Evolutionary conservation across 2,888 invertebrate species (phyloP).

Genomic region (Hololepta plana): DNA sequence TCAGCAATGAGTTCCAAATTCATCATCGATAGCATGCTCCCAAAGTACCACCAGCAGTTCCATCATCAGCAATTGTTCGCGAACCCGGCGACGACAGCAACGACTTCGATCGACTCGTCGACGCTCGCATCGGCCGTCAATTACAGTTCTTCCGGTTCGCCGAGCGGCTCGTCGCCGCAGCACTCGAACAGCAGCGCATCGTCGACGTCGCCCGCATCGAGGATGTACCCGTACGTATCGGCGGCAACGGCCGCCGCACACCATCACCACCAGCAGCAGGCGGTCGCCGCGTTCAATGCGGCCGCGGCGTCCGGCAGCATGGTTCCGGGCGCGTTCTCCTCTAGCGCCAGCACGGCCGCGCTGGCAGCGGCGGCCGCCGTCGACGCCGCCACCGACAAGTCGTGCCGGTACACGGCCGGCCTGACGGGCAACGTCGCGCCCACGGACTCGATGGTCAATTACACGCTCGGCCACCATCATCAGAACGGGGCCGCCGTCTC

Average conservation of each 20-base stretch:
- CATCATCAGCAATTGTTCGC: conserved; percentile 49
- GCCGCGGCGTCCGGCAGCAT: conserved; percentile 48
- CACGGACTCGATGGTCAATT: conserved; percentile 63
- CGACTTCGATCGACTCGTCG: conserved; percentile 48
- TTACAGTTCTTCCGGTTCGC: conserved; percentile 37
- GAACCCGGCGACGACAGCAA: conserved; percentile 31
- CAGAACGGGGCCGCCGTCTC: conserved; percentile 45
- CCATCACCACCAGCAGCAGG: conserved; percentile 56
- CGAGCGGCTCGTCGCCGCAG: conserved; percentile 53
- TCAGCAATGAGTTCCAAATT: conserved; percentile 89
- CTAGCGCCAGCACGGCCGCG: conserved; percentile 33
- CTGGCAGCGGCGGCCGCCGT: conserved; percentile 47
- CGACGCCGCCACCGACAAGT: conserved; percentile 54
- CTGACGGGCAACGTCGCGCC: conserved; percentile 40
- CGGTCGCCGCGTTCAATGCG: conserved; percentile 38
- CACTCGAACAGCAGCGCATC: conserved; percentile 37
- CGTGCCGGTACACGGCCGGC: conserved; percentile 60
- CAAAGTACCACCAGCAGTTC: conserved; percentile 75
- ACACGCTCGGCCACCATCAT: conserved; percentile 57
- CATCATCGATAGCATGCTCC: conserved; percentile 95
- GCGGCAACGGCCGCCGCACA: conserved; percentile 40
- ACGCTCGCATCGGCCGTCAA: conserved; percentile 48
- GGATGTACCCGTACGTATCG: conserved; percentile 88
- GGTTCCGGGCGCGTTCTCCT: conserved; percentile 38
- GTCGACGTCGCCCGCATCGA: conserved; percentile 43